A percentile compares a stretch with the other conserved stretches of the same genome.
These are phyloP conservation scores for Indicator indicator DNA, from an alignment of 2,113 vertebrate genomes.

Conservation along the genomic window DNA sequence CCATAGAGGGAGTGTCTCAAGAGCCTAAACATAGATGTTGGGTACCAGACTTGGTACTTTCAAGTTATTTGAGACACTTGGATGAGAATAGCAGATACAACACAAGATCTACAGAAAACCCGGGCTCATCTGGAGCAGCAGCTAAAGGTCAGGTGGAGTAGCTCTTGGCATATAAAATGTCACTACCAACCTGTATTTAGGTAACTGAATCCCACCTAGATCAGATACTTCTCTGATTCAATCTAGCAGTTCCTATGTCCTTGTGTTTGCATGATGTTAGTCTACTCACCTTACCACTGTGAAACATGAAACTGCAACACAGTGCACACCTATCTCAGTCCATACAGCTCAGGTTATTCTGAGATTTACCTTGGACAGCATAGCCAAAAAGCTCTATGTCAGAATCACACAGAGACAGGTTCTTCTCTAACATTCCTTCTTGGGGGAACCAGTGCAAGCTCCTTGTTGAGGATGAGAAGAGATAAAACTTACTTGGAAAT, in stretches of 20 bases:
- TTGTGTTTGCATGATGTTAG: background rate
- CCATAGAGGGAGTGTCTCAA: background rate
- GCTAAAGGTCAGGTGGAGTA: background rate
- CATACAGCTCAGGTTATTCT: background rate
- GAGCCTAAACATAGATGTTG: background rate
- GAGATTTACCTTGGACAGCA: background rate
- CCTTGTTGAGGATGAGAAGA: background rate
- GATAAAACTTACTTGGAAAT: slow-evolving; percentile 85
- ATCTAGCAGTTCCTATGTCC: background rate
- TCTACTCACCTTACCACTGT: background rate
- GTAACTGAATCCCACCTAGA: background rate
- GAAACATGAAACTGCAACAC: background rate
- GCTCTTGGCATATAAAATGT: background rate
- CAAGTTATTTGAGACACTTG: background rate
- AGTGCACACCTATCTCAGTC: background rate
- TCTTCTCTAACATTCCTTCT: background rate
- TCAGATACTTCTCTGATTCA: background rate
- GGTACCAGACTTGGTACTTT: background rate
- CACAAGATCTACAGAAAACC: background rate
- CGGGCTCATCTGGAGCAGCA: background rate
- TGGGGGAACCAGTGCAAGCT: background rate
- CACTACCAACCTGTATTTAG: background rate
- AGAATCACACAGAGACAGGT: background rate
- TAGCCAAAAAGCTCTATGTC: background rate
- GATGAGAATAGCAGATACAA: background rate